Percentiles rank a stretch among this genome's conserved stretches.
Conservation (phyloP, 1,140 invertebrate genomes). For the Cydia fagiglandana region DNA sequence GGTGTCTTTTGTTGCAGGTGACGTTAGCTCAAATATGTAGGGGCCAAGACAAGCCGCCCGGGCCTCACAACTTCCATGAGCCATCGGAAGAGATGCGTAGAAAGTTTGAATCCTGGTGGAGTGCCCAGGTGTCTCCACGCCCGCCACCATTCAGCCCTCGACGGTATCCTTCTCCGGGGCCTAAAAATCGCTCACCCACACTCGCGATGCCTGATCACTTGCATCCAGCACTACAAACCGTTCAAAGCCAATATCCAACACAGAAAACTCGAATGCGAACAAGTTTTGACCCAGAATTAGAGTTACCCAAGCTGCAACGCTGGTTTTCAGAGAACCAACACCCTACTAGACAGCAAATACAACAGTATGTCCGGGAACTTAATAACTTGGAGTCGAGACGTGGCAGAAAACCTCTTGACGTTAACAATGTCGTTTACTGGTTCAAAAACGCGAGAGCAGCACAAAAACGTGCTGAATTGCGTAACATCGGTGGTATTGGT, state of each 20-base stretch:
- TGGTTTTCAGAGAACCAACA: conserved; percentile 98
- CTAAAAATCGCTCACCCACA: conserved; percentile 74
- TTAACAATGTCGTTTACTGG: conserved; percentile 99
- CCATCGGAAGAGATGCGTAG: conserved; percentile 86
- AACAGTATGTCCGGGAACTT: conserved; percentile 95
- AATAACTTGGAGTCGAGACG: conserved; percentile 94
- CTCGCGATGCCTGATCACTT: conserved; percentile 75
- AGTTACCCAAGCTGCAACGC: conserved; percentile 94
- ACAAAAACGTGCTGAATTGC: conserved; percentile 91
- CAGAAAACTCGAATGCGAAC: conserved; percentile 95
- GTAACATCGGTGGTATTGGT: conserved; percentile 79
- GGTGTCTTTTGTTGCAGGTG: conserved; percentile 81
- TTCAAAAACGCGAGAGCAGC: conserved; percentile 99
- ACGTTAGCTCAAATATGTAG: conserved; percentile 88
- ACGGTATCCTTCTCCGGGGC: conserved; percentile 78
- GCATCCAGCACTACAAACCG: conserved; percentile 85
- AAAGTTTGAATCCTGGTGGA: conserved; percentile 89
- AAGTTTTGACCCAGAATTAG: conserved; percentile 96
- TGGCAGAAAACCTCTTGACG: conserved; percentile 95
- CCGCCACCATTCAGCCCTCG: conserved; percentile 80
- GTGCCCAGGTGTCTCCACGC: conserved; percentile 82
- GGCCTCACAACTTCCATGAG: conserved; percentile 80
- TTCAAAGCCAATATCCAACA: conserved; percentile 87
- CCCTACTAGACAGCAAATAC: conserved; percentile 95
- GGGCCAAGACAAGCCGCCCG: conserved; percentile 80